Evolutionary conservation across 2,113 vertebrate species (phyloP).

Genomic region (Arizona elegans): DNA sequence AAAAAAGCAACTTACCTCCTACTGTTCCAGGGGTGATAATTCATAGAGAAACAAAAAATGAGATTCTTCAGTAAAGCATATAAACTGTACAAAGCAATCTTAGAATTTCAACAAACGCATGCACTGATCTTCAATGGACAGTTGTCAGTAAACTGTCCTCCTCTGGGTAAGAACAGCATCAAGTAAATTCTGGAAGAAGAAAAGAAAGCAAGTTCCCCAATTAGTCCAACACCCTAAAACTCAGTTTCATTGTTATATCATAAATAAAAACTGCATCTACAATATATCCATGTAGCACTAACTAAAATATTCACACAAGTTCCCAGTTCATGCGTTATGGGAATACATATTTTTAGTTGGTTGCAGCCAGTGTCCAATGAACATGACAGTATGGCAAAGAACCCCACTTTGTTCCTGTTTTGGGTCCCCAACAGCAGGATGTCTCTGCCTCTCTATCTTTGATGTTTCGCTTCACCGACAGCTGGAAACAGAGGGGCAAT

Average conservation of each 20-base stretch:
- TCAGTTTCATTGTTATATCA: background rate
- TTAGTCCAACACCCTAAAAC: background rate
- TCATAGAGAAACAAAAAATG: slow-evolving; percentile 44
- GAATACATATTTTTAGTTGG: background rate
- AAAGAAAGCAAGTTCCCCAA: background rate
- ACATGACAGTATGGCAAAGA: background rate
- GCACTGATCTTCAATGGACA: slow-evolving; percentile 19
- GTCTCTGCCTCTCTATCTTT: background rate
- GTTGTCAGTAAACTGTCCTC: slow-evolving; percentile 18
- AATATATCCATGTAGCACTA: no score
- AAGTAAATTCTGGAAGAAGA: slow-evolving; percentile 17
- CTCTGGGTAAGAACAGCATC: background rate
- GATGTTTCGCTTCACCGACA: background rate
- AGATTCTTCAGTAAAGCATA: slow-evolving; percentile 36
- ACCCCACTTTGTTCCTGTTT: background rate
- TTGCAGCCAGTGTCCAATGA: background rate
- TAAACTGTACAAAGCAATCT: slow-evolving; percentile 25
- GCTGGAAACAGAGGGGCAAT: background rate
- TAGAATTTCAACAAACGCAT: slow-evolving; percentile 10
- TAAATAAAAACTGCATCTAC: background rate
- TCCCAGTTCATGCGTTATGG: background rate
- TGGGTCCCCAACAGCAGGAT: background rate
- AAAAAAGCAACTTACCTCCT: slow-evolving; percentile 50
- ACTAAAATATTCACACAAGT: background rate
- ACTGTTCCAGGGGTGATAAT: slow-evolving; percentile 39